phyloP scores from a whole-genome alignment of 2,113 vertebrate species.

The Semicossyphus pulcher region DNA sequence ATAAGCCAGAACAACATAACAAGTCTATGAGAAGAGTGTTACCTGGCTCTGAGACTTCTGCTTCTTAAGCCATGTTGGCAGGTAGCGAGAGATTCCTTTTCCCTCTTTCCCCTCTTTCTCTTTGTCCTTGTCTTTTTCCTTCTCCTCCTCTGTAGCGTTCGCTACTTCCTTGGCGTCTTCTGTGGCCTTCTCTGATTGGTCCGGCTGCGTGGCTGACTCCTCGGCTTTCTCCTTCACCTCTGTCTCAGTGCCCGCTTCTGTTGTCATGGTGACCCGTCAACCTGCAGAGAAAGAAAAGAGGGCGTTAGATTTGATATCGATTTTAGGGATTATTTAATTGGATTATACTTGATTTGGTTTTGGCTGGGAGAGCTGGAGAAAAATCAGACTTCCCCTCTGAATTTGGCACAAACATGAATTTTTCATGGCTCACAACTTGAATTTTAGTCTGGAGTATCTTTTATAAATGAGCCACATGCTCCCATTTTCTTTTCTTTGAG shows the following conservation, averaged over 20 bases:
- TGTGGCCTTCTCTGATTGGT: constrained; percentile 67
- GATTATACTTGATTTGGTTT: neutral
- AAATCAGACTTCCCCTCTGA: constrained; percentile 4
- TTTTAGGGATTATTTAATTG: neutral
- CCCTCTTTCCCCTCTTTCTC: constrained; percentile 86
- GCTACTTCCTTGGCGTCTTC: constrained; percentile 81
- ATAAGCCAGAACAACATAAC: neutral
- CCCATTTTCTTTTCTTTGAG: neutral
- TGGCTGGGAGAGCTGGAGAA: neutral
- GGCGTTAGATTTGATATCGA: neutral
- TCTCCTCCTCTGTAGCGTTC: constrained; percentile 63
- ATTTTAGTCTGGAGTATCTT: constrained; percentile 53
- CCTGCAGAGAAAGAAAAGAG: constrained; percentile 67
- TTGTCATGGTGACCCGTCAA: constrained; percentile 89
- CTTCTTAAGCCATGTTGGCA: constrained; percentile 97
- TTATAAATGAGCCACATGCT: constrained; percentile 66
- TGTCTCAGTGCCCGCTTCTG: constrained; percentile 88
- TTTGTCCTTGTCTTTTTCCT: constrained; percentile 82
- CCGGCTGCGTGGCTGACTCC: constrained; percentile 63
- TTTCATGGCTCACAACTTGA: constrained; percentile 44
- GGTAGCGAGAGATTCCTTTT: constrained; percentile 93
- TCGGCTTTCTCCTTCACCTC: constrained; percentile 92
- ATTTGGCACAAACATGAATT: constrained; percentile 21
- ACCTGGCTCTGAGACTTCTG: constrained; percentile 92
- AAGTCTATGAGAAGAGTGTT: neutral